Base-by-base conservation (phyloP, 1,140 invertebrate species). In the Ridgeia piscesae region DNA sequence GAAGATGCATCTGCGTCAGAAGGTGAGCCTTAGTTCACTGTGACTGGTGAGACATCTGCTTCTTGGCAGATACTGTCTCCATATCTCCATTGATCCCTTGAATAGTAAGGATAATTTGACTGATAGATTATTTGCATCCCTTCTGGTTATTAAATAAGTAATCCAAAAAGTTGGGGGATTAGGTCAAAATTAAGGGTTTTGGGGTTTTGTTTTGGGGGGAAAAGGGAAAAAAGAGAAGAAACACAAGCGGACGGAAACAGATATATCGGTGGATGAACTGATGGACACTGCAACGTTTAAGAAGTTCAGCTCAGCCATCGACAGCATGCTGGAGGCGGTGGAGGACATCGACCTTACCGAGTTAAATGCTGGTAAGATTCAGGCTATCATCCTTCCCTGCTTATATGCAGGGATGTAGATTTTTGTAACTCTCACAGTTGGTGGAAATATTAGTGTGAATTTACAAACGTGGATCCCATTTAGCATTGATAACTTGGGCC, bases 271-370 rank as follows among this genome's bases (percentile, higher is more conserved):
- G 35, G 98, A 99, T 95, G 98, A 99, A 96, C 96, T 99, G 1
- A 98, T 99, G 97, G 98, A 99, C 94, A 98, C 98, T 33, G 98
- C 98, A 95, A 99, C 98, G 14, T 99, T 99, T 96, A 98, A 98
- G 94, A 97, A 98, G 94, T 99, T 99, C 95, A 98, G 98, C 95
- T 97, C 97, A 93, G 97, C 98, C 89, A 97, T 99, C 94, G 98
- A 99, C 94, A 97, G 97, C 94, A 98, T 99, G 42, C 98, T 99
- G 95, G 98, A 99, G 95, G 97, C 97, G 93, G 97, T 98, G 27
- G 98, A 99, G 95, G 98, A 99, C 94, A 96, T 97, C 6, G 97
- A 98, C 94, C 94, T 97, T 94, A 96, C 95, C 94, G 96, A 96
- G 92, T 92, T 96, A 88, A 97, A 96, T n/a, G 92, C 92, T 34